Base-by-base conservation (phyloP, 2,113 vertebrate species). In the Centropus bengalensis region DNA sequence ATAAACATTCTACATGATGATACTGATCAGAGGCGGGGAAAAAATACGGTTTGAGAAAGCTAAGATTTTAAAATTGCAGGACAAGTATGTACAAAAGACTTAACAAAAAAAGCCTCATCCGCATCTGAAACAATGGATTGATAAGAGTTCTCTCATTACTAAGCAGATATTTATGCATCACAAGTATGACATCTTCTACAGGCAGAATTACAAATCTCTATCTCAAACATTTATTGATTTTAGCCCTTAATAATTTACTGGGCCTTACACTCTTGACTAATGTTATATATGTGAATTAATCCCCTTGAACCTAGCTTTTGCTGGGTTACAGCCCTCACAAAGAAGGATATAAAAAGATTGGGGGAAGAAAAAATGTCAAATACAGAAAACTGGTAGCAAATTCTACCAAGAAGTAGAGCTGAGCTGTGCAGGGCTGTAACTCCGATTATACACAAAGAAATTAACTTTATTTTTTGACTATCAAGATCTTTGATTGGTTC, bases 401-500 rank as follows among this genome's bases (percentile, higher is more conserved):
- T 45, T 42, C 49, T 59, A 12, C 51, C 36, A 33, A 9, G 42
- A 70, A 60, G 27, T 38, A 10, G 17, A 51, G 21, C 66, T 84
- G 44, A 71, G 49, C n/a, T 75, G 58, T 62, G 33, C 22, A 18
- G 49, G 44, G 45, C 82, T 77, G 28, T 47, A 64, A 64, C 36
- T 93, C 55, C 67, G 75, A 2, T 40, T 67, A 26, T 42, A 59
- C 42, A 42, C 19, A 74, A 36, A 74, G 11, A 70, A 27, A 63
- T 40, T 32, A 16, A 56, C 3, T 4, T 32, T 86, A 92, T 82
- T 38, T 73, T 92, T 74, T 86, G 28, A 59, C 38, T n/a, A 4
- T 78, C 26, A 75, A 8, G 45, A 33, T 78, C 47, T 94, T 81
- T 69, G 75, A 80, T 89, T 95, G 42, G 33, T 92, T 90, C 70